Base-by-base conservation (phyloP, 2,888 invertebrate species). In the Drosophila peninsularis region DNA sequence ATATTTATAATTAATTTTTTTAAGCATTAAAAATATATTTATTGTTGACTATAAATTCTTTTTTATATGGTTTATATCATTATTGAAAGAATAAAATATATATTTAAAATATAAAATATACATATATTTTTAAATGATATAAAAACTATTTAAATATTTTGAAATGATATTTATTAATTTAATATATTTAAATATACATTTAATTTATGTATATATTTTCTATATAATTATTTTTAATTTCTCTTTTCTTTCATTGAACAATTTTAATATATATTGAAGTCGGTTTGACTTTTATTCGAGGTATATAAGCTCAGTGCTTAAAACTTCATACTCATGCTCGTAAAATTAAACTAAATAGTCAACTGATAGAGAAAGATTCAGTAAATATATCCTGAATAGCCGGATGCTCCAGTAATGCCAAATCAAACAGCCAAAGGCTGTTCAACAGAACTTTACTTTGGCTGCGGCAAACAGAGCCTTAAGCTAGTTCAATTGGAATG, bases 401-500 rank as follows among this genome's bases (percentile, higher is more conserved):
- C n/a, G 24, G 14, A 13, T 47, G 27, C 45, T 47, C 0, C 3
- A 47, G 11, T 2, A 10, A 27, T 45, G n/a, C 1, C 27, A 17
- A n/a, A 27, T 27, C 27, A 27, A 45, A 7, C 45, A 45, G 5
- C 7, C 5, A 14, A 27, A 42, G 14, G 21, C 14, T 3, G 7
- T 14, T 36, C 14, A 9, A 1, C n/a, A 2, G 27, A 47, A 30
- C 27, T 30, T 47, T 30, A 47, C 27, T 17, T 47, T 6, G 0
- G 5, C 5, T 27, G n/a, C 4, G 0, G 45, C 30, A 47, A 47
- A 30, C 45, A 47, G 17, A 47, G 5, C 6, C 13, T 30, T 17
- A 45, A 27, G 27, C 2, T 14, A 27, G 27, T 45, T 27, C 5
- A n/a, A 45, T 45, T n/a, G 45, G 45, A 30, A 47, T 47, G 45